A percentile compares a stretch with the other conserved stretches of the same genome.
Conservation (phyloP, 1,140 invertebrate species). For the Rhyzopertha dominica region DNA sequence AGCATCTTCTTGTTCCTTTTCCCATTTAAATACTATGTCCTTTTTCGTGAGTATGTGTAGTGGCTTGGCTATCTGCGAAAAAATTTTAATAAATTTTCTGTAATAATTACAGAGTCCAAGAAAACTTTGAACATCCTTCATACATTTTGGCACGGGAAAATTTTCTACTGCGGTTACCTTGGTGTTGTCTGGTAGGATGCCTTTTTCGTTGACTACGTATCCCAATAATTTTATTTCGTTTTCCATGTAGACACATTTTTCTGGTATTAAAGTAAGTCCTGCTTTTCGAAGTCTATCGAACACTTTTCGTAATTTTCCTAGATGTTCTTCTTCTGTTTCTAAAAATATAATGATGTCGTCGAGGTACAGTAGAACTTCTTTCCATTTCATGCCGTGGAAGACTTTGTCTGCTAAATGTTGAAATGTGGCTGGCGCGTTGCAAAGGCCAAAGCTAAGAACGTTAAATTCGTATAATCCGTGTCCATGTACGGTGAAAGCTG, state of each 20-base stretch:
- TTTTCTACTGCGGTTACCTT: slow-evolving; percentile 4
- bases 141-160: slow-evolving; percentile 2
- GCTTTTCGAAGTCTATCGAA: background rate
- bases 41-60: background rate
- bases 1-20: slow-evolving; percentile 1
- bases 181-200: background rate
- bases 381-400: background rate
- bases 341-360: too few species aligned
- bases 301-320: slow-evolving; percentile 1
- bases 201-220: background rate
- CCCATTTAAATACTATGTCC: slow-evolving; percentile 12
- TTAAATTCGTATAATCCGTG: slow-evolving; percentile 27
- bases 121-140: too few species aligned
- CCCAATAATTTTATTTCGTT: slow-evolving; percentile 7
- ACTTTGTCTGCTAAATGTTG: slow-evolving; percentile 2
- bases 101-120: slow-evolving; percentile 18
- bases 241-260: background rate
- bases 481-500: slow-evolving; percentile 38
- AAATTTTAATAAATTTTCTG: slow-evolving; percentile 13
- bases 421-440: slow-evolving; percentile 26
- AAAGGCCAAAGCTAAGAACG: slow-evolving; percentile 24
- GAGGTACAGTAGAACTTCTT: background rate
- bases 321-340: too few species aligned
- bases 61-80: background rate
- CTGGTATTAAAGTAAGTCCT: slow-evolving; percentile 1